phyloP scores from a whole-genome alignment of 2,888 invertebrate species.

The Lithophane socia region DNA sequence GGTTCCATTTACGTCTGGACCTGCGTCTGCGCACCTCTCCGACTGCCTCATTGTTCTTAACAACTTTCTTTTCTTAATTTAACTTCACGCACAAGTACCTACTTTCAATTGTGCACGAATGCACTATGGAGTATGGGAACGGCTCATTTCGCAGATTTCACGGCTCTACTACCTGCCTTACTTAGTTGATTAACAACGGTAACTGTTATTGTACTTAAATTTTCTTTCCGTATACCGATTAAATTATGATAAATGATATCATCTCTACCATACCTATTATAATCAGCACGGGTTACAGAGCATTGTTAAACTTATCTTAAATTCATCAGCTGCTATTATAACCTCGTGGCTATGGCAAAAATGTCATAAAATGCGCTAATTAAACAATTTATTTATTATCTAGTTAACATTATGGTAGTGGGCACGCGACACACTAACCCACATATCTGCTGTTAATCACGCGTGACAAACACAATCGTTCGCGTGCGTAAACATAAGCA shows the following conservation, averaged over 20 bases:
- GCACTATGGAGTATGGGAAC: constrained; percentile 71
- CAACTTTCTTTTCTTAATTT: constrained; percentile 82
- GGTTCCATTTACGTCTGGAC: constrained; percentile 66
- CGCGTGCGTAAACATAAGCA: constrained; percentile 75
- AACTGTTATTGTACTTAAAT: constrained; percentile 10
- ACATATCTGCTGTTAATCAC: constrained; percentile 82
- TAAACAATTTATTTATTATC: constrained; percentile 50
- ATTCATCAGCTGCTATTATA: constrained; percentile 4
- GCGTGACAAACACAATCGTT: constrained; percentile 80
- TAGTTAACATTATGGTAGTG: constrained; percentile 43
- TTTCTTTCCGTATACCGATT: constrained; percentile 8
- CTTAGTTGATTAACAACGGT: constrained; percentile 33
- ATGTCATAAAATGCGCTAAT: constrained; percentile 40
- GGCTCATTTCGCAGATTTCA: constrained; percentile 58
- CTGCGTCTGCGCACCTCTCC: constrained; percentile 51
- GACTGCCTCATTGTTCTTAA: constrained; percentile 73
- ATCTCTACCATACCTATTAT: not conserved
- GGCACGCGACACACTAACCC: constrained; percentile 80
- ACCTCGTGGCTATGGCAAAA: constrained; percentile 1
- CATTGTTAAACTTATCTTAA: constrained; percentile 30
- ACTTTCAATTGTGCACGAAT: constrained; percentile 67
- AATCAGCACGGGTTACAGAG: constrained; percentile 6
- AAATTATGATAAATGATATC: constrained; percentile 13
- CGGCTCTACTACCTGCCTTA: constrained; percentile 31
- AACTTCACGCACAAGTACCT: constrained; percentile 63